These are phyloP conservation scores for Rhyacichthys aspro DNA, from an alignment of 2,797 vertebrate genomes.

Conservation along the genomic window DNA sequence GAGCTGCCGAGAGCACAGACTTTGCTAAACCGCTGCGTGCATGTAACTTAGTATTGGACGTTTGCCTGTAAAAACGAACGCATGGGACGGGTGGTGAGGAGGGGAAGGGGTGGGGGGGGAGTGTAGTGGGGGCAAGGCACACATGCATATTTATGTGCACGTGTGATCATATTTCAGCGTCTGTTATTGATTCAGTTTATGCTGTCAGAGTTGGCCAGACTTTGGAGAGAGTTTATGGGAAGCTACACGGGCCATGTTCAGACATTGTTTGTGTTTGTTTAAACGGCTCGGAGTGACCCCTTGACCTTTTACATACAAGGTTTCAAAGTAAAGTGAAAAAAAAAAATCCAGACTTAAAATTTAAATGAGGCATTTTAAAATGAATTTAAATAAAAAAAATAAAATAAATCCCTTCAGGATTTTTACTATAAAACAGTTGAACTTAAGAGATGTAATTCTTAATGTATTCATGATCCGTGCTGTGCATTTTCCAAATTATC, in stretches of 20 bases:
- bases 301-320: slow-evolving; percentile 38
- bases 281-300: slow-evolving; percentile 11
- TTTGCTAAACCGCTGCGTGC: slow-evolving; percentile 42
- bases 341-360: neutral
- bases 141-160: slow-evolving; percentile 56
- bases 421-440: neutral
- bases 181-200: slow-evolving; percentile 64
- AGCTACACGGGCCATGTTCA: slow-evolving; percentile 3
- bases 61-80: slow-evolving; percentile 53
- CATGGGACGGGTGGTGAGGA: slow-evolving; percentile 13
- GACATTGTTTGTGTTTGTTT: neutral
- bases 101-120: neutral
- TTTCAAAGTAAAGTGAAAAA: neutral
- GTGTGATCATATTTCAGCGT: slow-evolving; percentile 71
- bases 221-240: slow-evolving; percentile 10
- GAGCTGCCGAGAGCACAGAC: slow-evolving; percentile 29
- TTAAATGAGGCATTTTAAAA: neutral
- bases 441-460: neutral
- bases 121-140: neutral
- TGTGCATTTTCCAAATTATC: slow-evolving; percentile 8
- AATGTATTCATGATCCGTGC: slow-evolving; percentile 2
- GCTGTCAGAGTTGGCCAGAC: slow-evolving; percentile 14
- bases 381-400: neutral
- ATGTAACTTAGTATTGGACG: slow-evolving; percentile 55
- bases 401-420: neutral